phyloP scores from a whole-genome alignment of 2,888 invertebrate genomes.

The Phyllotreta cruciferae region DNA sequence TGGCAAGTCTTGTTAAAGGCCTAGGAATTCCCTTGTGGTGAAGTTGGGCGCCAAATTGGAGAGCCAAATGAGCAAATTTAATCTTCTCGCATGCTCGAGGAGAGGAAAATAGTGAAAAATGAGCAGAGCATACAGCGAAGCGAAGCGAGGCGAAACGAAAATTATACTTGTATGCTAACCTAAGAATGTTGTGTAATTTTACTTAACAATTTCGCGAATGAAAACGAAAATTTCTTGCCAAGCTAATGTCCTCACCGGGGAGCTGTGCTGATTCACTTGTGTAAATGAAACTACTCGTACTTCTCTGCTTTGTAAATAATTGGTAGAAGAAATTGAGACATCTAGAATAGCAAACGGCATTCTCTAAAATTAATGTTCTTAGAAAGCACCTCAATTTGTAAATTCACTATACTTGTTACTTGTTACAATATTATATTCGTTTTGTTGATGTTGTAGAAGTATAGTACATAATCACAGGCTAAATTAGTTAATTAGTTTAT shows the following conservation, averaged over 20 bases:
- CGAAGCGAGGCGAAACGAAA: conserved; percentile 8
- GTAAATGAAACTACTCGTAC: conserved; percentile 1
- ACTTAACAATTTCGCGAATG: conserved; percentile 12
- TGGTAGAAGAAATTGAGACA: too few species aligned
- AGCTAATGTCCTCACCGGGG: background rate
- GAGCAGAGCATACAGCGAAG: background rate
- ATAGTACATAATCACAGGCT: too few species aligned
- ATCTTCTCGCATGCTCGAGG: conserved; percentile 2
- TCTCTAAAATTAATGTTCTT: too few species aligned
- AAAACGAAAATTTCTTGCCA: conserved; percentile 4
- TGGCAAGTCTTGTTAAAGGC: conserved; percentile 7
- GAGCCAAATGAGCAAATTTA: conserved; percentile 7
- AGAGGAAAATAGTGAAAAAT: conserved; percentile 18
- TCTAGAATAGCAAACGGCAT: too few species aligned
- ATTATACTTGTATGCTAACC: conserved; percentile 1
- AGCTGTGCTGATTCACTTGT: conserved; percentile 1
- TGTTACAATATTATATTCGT: too few species aligned
- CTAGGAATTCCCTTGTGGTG: conserved; percentile 4
- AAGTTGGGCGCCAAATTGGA: conserved; percentile 8
- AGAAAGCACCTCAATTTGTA: too few species aligned
- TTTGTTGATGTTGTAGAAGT: too few species aligned
- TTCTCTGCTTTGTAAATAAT: too few species aligned
- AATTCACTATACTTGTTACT: too few species aligned
- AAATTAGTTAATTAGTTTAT: too few species aligned
- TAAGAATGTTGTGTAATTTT: conserved; percentile 12